A percentile compares a stretch with the other conserved stretches of the same genome.
Conservation (phyloP, 2,888 invertebrate species). For the Theretra japonica region DNA sequence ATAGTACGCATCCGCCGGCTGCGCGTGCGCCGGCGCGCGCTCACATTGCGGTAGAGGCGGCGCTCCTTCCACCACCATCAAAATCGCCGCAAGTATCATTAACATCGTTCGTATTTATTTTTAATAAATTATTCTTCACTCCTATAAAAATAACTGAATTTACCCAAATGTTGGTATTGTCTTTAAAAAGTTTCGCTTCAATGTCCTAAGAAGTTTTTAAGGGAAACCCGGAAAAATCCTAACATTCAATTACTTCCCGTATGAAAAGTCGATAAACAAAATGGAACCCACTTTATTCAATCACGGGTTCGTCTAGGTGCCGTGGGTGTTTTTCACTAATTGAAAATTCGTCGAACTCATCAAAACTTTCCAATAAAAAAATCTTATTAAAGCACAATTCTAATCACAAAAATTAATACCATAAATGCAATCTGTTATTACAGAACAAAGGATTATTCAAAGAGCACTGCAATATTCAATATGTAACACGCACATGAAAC, state of each 20-base stretch:
- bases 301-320: not conserved
- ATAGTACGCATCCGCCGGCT: conserved; percentile 88
- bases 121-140: not conserved
- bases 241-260: not conserved
- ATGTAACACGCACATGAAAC: conserved; percentile 15
- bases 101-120: not conserved
- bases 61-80: conserved; percentile 13
- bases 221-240: not conserved
- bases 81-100: not conserved
- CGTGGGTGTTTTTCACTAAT: not conserved
- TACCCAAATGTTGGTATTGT: too few species aligned
- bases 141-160: not conserved
- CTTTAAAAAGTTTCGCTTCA: too few species aligned
- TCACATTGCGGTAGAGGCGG: conserved; percentile 50
- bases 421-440: not conserved
- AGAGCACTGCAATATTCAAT: conserved; percentile 19
- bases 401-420: not conserved
- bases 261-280: not conserved
- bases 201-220: not conserved
- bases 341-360: conserved; percentile 5
- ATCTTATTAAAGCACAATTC: too few species aligned
- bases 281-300: conserved; percentile 5
- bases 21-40: conserved; percentile 68
- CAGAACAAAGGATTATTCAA: not conserved
- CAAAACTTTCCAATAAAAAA: not conserved